Base-by-base conservation (phyloP, 2,797 vertebrate species). In the Rhinichthys osculus region DNA sequence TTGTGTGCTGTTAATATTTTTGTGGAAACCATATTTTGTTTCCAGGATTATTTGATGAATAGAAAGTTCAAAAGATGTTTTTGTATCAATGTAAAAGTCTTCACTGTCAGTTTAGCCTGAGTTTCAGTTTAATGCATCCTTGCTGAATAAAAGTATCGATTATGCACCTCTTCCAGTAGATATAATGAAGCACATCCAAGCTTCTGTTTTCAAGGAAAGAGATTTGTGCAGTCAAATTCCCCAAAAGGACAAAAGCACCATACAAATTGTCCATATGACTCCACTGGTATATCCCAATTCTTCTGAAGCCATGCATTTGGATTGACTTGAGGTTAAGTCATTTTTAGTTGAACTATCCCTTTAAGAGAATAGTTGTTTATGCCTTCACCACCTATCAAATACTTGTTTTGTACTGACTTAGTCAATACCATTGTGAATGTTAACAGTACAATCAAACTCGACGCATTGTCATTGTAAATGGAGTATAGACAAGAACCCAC, bases 401-500 rank as follows among this genome's bases (percentile, higher is more conserved):
- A 30, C 64, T 82, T 82, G 19, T 40, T 72, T 66, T 57, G 59
- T 59, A 57, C 69, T 40, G 50, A 38, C 81, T 82, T 71, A 8
- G 50, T 54, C 81, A 72, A 72, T 85, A 90, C 88, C 73, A 71
- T 81, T 87, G 8, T 78, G 74, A 67, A 66, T 88, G 87, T 87
- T 84, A 57, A 59, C 42, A 50, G 67, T 74, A 27, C 38, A 74
- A 23, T 67, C 70, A 69, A 76, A 76, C 44, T 74, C 1, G 1
- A 74, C 1, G 44, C 77, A 27, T 80, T 66, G 72, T 33, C 33
- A 69, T 54, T 79, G 71, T 33, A 66, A 78, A 86, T 84, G 16
- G 47, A 16, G 47, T 50, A 14, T 47, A 89, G 44, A 84, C 78
- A 33, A 62, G 71, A 90, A 90, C 85, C 89, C 85, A 90, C 89